These are phyloP conservation scores for Halcyon chelicuti DNA, from an alignment of 2,797 vertebrate species.

Conservation along the genomic window DNA sequence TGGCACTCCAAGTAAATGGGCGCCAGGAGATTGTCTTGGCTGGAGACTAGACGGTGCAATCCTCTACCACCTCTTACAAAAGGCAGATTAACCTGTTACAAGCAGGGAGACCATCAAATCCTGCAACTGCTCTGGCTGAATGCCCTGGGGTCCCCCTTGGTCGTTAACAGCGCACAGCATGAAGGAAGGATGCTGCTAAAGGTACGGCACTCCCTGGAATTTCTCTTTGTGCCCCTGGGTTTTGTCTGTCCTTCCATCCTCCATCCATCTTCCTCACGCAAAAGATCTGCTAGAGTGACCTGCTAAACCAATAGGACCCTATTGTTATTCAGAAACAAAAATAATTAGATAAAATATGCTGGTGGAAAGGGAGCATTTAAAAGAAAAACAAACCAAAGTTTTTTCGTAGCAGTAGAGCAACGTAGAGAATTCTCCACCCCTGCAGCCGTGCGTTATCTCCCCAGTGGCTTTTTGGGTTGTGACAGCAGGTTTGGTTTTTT, in stretches of 20 bases:
- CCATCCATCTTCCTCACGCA: neutral
- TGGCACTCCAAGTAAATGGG: neutral
- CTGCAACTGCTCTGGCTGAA: neutral
- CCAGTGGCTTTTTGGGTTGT: neutral
- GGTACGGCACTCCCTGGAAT: neutral
- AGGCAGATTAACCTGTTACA: neutral
- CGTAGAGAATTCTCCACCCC: neutral
- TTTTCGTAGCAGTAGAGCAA: neutral
- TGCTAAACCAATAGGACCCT: neutral
- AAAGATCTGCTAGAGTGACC: neutral
- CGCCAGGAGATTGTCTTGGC: neutral
- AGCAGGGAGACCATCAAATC: neutral
- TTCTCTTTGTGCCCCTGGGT: neutral
- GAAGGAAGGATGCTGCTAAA: neutral
- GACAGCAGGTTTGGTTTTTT: neutral
- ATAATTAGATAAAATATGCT: neutral
- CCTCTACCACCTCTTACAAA: neutral
- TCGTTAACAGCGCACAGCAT: neutral
- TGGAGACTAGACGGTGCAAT: neutral
- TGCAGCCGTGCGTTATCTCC: neutral
- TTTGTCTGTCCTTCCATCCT: neutral
- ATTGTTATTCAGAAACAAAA: neutral
- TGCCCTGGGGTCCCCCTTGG: neutral
- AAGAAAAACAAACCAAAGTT: neutral
- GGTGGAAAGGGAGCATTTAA: neutral